Conservation (phyloP, 2,797 vertebrate species). For the Melanotaenia boesemani region DNA sequence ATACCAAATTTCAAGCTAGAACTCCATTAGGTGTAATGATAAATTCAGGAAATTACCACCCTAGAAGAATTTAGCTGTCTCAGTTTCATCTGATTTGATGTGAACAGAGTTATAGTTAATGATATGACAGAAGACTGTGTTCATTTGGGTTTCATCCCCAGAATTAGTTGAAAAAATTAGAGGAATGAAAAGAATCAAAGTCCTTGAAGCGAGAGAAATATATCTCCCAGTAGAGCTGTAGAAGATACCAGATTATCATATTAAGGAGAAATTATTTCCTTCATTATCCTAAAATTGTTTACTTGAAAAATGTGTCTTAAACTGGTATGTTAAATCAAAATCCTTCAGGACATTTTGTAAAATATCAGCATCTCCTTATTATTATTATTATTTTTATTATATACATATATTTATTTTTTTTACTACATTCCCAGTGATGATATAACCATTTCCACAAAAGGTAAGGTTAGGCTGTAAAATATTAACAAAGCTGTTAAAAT, state of each 20-base stretch:
- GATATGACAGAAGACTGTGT: neutral
- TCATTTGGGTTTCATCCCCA: conserved; percentile 42
- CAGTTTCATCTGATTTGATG: conserved; percentile 47
- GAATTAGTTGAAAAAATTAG: conserved; percentile 39
- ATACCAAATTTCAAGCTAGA: conserved; percentile 33
- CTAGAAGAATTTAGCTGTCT: neutral
- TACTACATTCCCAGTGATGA: neutral
- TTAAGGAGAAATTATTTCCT: conserved; percentile 25
- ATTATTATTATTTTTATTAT: too few species aligned
- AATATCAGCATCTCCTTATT: neutral
- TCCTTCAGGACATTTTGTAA: neutral
- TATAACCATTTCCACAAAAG: too few species aligned
- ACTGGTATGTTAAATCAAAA: neutral
- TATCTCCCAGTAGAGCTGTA: conserved; percentile 15
- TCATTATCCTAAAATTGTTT: conserved; percentile 5
- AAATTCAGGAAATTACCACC: conserved; percentile 33
- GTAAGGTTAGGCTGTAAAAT: neutral
- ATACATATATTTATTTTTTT: neutral
- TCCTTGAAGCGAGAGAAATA: conserved; percentile 6
- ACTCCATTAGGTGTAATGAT: conserved; percentile 66
- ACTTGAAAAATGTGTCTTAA: neutral
- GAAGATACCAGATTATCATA: conserved; percentile 32
- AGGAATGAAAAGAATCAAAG: conserved; percentile 26
- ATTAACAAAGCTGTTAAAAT: neutral
- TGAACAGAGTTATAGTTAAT: conserved; percentile 43